A percentile compares a stretch with the other conserved stretches of the same genome.
Conservation (phyloP, 2,113 vertebrate genomes). For the Ammospiza caudacuta region DNA sequence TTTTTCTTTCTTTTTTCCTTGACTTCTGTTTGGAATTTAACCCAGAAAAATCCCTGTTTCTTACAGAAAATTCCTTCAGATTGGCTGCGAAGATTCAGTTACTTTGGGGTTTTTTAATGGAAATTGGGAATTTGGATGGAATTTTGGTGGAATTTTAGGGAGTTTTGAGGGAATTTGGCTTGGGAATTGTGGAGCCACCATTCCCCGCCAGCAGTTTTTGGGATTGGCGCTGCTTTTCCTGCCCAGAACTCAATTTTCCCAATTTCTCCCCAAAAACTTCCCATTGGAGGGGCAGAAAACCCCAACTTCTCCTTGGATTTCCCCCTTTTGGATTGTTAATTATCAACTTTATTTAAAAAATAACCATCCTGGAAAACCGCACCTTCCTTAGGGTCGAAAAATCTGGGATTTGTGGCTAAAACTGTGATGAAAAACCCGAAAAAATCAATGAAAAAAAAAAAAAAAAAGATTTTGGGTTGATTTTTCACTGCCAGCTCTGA, state of each 20-base stretch:
- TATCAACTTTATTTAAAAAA: neutral
- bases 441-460: neutral
- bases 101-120: neutral
- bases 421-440: neutral
- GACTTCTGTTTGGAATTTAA: neutral
- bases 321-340: neutral
- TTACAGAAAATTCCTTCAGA: neutral
- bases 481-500: constrained; percentile 79
- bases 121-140: neutral
- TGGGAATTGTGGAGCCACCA: neutral
- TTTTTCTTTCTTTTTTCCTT: neutral
- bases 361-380: neutral
- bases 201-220: neutral
- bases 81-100: neutral
- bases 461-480: constrained; percentile 57
- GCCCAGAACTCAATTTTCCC: neutral
- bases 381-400: constrained; percentile 2
- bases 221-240: neutral
- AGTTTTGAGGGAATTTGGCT: neutral
- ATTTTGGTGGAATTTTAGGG: neutral
- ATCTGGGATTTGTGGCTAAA: neutral
- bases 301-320: neutral
- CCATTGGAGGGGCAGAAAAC: neutral
- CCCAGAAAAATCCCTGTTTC: neutral
- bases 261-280: neutral